Conservation (phyloP, 2,113 vertebrate genomes). For the Microcebus ravelobensis region DNA sequence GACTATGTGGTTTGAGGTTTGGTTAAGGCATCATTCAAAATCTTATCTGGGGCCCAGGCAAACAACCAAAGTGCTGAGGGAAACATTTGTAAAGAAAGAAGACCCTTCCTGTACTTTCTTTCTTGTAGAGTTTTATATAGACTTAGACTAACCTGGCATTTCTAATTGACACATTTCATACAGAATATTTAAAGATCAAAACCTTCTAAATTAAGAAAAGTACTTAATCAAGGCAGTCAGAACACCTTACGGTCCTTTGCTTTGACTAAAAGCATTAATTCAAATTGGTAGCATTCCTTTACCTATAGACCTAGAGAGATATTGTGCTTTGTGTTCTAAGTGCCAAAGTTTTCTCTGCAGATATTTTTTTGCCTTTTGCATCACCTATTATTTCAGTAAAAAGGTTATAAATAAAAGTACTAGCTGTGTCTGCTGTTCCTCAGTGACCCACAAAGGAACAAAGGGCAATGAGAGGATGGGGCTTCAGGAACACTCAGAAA, state of each 20-base stretch:
- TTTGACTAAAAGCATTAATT: neutral
- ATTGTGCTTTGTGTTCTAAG: neutral
- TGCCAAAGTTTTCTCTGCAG: neutral
- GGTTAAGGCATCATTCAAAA: neutral
- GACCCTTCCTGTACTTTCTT: neutral
- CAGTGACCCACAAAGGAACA: neutral
- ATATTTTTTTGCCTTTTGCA: neutral
- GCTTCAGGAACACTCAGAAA: neutral
- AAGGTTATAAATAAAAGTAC: neutral
- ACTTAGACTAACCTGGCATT: neutral
- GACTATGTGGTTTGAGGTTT: neutral
- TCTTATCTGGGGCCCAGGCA: neutral
- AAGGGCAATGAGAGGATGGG: neutral
- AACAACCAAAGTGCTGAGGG: neutral
- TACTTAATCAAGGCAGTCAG: neutral
- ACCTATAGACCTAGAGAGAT: neutral
- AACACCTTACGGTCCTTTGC: neutral
- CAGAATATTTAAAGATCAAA: slow-evolving; percentile 22
- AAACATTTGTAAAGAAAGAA: slow-evolving; percentile 11
- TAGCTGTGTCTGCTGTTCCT: neutral
- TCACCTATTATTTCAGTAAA: neutral
- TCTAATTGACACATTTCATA: neutral
- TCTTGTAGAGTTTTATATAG: neutral
- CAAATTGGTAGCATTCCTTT: neutral
- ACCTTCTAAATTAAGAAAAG: slow-evolving; percentile 17